Evolutionary conservation across 2,113 vertebrate genomes (phyloP), one percentile per base, ranked within the genome.

Genomic region (Tychaedon coryphoeus): DNA sequence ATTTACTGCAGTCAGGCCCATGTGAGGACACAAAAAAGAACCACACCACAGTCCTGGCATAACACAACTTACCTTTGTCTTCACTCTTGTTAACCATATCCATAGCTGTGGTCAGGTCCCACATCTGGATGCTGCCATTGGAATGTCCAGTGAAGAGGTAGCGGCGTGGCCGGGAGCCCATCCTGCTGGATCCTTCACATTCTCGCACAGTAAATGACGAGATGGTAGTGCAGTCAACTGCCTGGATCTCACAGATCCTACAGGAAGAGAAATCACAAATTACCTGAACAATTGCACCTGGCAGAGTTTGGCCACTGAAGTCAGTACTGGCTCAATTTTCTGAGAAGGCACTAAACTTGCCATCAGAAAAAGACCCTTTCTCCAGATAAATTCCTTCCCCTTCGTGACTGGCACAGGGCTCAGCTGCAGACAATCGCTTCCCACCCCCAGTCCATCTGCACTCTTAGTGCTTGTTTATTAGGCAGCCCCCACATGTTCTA

Each of bases 71-170:
- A 98, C 98, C 99, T 96, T 96, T 98, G 66, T 99, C 99, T 95
- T 99, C 99, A 26, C 97, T 98, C 96, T 99, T 99, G 96, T 98
- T 99, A 50, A 98, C 99, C 47, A 98, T 99, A 90, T 99, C 99
- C 99, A 99, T 99, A 12, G 99, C 99, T 1, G 99, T 99, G 71
- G 99, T 99, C 91, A 99, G 98, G 92, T 99, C 99, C 99, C 99
- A 99, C 99, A 99, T 99, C 91, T 99, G 99, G 92, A 99, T 99
- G 98, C 99, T 99, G 78, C 99, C 99, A 23, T 99, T 99, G 12
- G 98, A 98, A 25, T 99, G 99, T 29, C 99, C 99, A 0, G 99
- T 99, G 95, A 99, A 99, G 94, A 99, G 97, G 96, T 99, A 99
- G 56, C 99, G 99, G 5, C 99, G 97, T 4, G 99, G 99, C 86